Evolutionary conservation across 2,797 vertebrate species (phyloP), one percentile per base, ranked within the genome.

Genomic region (Darevskia nairensis): DNA sequence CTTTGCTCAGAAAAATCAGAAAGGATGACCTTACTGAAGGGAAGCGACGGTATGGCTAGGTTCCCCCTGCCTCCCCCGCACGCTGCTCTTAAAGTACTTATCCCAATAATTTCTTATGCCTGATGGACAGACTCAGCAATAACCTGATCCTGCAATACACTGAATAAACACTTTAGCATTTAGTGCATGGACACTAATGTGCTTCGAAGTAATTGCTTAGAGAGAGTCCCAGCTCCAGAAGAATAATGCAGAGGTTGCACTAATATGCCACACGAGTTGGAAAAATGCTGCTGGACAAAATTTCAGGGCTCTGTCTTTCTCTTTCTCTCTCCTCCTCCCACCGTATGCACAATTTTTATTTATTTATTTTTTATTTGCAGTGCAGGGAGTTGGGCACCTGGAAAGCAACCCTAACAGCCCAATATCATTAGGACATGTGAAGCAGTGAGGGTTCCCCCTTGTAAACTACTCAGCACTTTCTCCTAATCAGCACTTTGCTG

Each of bases 161-260:
- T 94, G 96, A 96, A 95, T 93, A 95, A 94, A 95, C 91, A 93
- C 93, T 96, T 96, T 94, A 95, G 95, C 95, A 93, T 96, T 97
- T 96, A 95, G 94, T 91, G 89, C 68, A 75, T 68, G 88, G 94
- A 95, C 6, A 86, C 92, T 96, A 94, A 96, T 95, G 94, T 89
- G 92, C 92, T 92, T 90, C 80, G 82, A 94, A 94, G 90, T 96
- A 95, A 96, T 96, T 96, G 95, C 95, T 95, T 84, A 90, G 95
- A 94, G 95, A 95, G 95, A 88, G 93, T 55, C 91, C 88, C 90
- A 90, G 94, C 91, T 93, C 91, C 94, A 90, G 90, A 91, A 93
- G 93, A 94, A 94, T 94, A 95, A 95, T 94, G 92, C 94, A 87
- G 77, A 90, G 76, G 93, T 87, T 94, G 95, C 94, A 95, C 93